A percentile compares a stretch with the other conserved stretches of the same genome.
Evolutionary conservation across 1,140 invertebrate species (phyloP).

Genomic region (Pissodes strobi): DNA sequence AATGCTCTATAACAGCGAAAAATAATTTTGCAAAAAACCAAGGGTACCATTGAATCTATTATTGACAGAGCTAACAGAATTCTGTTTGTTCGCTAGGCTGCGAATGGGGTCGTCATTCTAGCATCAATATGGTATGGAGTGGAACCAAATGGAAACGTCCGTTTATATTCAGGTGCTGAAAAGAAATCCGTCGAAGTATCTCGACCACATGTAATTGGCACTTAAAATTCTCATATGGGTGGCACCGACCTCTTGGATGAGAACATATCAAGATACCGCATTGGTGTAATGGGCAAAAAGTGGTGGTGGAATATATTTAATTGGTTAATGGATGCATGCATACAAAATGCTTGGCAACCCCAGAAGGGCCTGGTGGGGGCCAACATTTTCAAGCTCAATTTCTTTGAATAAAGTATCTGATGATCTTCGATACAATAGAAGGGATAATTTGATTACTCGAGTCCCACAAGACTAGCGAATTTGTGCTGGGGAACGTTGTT

Average conservation of each 20-base stretch:
- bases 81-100: constrained; percentile 17
- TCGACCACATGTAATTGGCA: constrained; percentile 36
- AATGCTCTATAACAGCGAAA: constrained; percentile 7
- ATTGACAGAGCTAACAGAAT: constrained; percentile 34
- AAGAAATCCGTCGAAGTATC: background rate
- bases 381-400: background rate
- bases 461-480: background rate
- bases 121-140: constrained; percentile 43
- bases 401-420: background rate
- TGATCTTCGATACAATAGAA: background rate
- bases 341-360: background rate
- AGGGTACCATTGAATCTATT: constrained; percentile 10
- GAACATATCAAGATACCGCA: constrained; percentile 51
- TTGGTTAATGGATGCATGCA: background rate
- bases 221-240: constrained; percentile 51
- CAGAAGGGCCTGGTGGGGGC: background rate
- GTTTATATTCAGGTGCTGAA: background rate
- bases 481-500: too few relatives aligned
- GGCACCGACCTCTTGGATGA: constrained; percentile 53
- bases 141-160: constrained; percentile 35
- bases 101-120: constrained; percentile 8
- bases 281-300: constrained; percentile 50
- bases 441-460: background rate
- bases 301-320: background rate
- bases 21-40: constrained; percentile 5